These are phyloP conservation scores for Sinocyclocheilus rhinocerous DNA, from an alignment of 2,113 vertebrate species.

Conservation along the genomic window DNA sequence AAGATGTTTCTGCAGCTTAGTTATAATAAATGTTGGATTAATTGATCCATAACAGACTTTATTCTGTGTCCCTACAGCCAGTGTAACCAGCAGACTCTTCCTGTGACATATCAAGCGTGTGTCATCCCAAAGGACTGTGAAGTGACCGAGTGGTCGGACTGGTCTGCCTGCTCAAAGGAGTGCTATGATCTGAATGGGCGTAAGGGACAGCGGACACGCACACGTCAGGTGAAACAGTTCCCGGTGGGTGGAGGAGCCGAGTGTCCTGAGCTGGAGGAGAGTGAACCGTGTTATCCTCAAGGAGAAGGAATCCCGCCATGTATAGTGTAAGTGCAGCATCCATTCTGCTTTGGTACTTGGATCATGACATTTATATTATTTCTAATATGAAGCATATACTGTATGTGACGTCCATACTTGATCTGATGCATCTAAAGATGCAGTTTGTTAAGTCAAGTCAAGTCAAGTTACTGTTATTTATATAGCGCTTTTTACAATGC, in stretches of 20 bases:
- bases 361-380: background rate
- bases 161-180: constrained; percentile 88
- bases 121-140: constrained; percentile 90
- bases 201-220: constrained; percentile 80
- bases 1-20: background rate
- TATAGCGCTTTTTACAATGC: no score
- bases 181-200: constrained; percentile 83
- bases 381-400: background rate
- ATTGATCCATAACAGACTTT: background rate
- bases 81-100: constrained; percentile 86
- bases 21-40: background rate
- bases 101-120: constrained; percentile 91
- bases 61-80: constrained; percentile 73
- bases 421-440: no score
- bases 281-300: constrained; percentile 81
- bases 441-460: no score
- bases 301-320: constrained; percentile 82
- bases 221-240: constrained; percentile 83
- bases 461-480: no score
- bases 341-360: background rate
- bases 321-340: constrained; percentile 80
- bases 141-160: constrained; percentile 89
- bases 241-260: constrained; percentile 80
- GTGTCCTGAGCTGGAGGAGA: constrained; percentile 87
- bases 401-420: no score